These are phyloP conservation scores for Drosophila subobscura DNA, from an alignment of 1,140 invertebrate species.

Conservation along the genomic window DNA sequence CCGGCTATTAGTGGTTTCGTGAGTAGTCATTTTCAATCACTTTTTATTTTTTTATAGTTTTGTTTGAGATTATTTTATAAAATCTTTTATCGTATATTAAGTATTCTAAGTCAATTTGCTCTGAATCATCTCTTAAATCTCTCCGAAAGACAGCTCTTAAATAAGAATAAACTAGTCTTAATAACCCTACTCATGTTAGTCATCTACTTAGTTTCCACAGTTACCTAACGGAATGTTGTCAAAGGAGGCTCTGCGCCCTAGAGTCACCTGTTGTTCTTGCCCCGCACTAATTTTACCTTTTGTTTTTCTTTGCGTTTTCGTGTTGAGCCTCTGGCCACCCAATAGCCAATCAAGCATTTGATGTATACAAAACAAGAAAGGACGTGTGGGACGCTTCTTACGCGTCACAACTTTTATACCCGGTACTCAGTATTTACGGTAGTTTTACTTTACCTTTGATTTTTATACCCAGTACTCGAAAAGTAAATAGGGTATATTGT, in stretches of 20 bases:
- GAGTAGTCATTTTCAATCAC: too few species aligned
- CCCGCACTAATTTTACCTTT: slow-evolving; percentile 11
- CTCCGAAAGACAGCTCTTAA: too few species aligned
- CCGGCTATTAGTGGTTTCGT: neutral
- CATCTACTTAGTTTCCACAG: slow-evolving; percentile 19
- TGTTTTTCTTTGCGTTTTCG: slow-evolving; percentile 1
- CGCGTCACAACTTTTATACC: too few species aligned
- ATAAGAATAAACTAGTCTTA: neutral
- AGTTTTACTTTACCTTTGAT: too few species aligned
- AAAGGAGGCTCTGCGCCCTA: slow-evolving; percentile 9
- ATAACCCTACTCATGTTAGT: neutral
- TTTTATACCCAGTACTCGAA: too few species aligned
- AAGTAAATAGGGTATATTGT: too few species aligned
- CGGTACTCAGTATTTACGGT: too few species aligned
- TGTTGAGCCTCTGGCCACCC: slow-evolving; percentile 9
- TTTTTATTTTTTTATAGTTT: neutral
- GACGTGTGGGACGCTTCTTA: too few species aligned
- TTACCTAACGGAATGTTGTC: slow-evolving; percentile 35
- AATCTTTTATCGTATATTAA: too few species aligned
- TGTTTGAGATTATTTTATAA: too few species aligned
- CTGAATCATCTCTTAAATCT: too few species aligned
- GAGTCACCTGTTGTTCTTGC: slow-evolving; percentile 43
- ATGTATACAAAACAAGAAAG: slow-evolving; percentile 9
- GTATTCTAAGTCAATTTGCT: too few species aligned
- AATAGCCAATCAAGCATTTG: slow-evolving; percentile 56